phyloP scores from a whole-genome alignment of 2,797 vertebrate genomes.

The Helarctos malayanus region DNA sequence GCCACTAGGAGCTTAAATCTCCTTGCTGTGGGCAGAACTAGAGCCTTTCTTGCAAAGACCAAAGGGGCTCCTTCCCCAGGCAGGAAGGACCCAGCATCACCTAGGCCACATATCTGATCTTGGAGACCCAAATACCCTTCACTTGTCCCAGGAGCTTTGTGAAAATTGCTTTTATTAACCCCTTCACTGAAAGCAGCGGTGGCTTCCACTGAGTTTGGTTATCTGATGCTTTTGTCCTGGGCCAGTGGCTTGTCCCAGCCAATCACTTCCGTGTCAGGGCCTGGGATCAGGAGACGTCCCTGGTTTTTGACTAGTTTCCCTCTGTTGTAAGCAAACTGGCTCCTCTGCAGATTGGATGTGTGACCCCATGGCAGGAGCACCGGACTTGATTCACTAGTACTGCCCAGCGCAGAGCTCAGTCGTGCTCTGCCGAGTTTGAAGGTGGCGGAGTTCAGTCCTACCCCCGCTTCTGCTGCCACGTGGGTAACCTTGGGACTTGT shows the following conservation, averaged over 20 bases:
- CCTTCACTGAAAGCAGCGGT: background rate
- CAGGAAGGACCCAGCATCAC: background rate
- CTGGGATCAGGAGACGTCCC: background rate
- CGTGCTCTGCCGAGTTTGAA: background rate
- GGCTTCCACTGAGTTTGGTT: accelerated
- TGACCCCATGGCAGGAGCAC: background rate
- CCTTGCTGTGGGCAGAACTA: background rate
- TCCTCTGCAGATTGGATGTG: background rate
- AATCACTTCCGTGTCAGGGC: background rate
- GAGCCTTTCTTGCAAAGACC: background rate
- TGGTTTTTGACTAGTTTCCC: background rate
- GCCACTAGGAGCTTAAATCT: background rate
- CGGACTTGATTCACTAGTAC: background rate
- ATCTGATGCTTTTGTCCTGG: background rate
- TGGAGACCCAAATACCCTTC: too few species aligned
- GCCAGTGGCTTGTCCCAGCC: background rate
- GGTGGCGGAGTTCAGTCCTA: accelerated
- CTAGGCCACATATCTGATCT: background rate
- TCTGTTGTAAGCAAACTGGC: background rate
- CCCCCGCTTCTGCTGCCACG: background rate
- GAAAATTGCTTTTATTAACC: background rate
- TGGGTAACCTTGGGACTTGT: background rate
- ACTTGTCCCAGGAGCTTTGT: background rate
- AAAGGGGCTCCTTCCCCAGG: background rate
- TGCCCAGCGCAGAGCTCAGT: accelerated